Conservation (phyloP, 2,888 invertebrate species). For the Pristionchus arcanus region DNA sequence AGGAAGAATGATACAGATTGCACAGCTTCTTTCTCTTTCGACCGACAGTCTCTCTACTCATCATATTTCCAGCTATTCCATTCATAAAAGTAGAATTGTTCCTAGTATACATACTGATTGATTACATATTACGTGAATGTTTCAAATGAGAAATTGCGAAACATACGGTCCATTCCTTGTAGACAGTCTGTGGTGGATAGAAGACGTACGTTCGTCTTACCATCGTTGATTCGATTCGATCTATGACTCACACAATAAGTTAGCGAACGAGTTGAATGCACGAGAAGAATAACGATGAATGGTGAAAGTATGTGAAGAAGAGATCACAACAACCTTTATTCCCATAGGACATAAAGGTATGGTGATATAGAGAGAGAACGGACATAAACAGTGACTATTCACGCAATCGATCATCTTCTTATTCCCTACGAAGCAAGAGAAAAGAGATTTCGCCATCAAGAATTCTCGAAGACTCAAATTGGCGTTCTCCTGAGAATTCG, state of each 20-base stretch:
- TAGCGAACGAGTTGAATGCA: neutral
- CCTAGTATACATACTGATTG: neutral
- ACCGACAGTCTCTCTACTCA: neutral
- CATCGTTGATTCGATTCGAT: neutral
- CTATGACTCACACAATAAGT: neutral
- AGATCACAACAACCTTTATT: slow-evolving; percentile 7
- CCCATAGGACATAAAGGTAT: neutral
- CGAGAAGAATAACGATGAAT: neutral
- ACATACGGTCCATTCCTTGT: slow-evolving; percentile 29
- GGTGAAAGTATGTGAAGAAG: neutral
- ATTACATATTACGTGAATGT: neutral
- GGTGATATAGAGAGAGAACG: neutral
- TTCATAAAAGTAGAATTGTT: neutral
- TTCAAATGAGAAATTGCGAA: neutral
- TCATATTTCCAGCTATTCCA: neutral
- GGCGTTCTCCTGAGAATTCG: neutral
- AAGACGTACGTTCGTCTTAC: neutral
- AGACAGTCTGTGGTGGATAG: neutral
- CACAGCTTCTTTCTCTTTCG: slow-evolving; percentile 47
- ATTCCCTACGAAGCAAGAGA: neutral
- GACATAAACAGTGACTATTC: neutral
- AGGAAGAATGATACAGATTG: slow-evolving; percentile 18
- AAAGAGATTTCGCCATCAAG: neutral
- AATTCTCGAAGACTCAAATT: neutral
- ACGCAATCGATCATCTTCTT: neutral